Evolutionary conservation across 2,113 vertebrate species (phyloP).

Genomic region (Hypanus sabinus): DNA sequence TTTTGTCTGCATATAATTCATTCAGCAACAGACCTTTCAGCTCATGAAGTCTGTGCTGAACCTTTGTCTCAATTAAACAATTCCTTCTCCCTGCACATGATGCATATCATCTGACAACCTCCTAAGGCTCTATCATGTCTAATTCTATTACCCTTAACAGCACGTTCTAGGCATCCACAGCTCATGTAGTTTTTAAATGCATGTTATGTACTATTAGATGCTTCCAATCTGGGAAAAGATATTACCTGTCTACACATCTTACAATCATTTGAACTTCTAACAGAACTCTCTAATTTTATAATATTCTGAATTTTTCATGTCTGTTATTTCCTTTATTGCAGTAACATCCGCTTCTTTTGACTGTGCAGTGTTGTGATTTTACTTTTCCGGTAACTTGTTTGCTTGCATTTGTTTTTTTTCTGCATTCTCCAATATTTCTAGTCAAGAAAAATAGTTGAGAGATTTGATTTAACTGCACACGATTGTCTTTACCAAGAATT

Average conservation of each 20-base stretch:
- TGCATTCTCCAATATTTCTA: not conserved
- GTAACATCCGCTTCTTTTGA: not conserved
- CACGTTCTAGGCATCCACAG: too few species aligned
- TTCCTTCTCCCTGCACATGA: too few species aligned
- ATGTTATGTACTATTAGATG: not conserved
- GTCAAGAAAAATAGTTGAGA: not conserved
- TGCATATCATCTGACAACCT: too few species aligned
- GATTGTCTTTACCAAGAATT: not conserved
- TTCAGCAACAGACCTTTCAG: not conserved
- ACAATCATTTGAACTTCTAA: not conserved
- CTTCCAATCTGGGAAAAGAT: too few species aligned
- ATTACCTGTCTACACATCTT: too few species aligned
- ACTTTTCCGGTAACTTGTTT: not conserved
- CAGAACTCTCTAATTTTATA: not conserved
- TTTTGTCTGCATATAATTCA: not conserved
- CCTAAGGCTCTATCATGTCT: too few species aligned
- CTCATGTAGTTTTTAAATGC: not conserved
- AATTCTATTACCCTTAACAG: too few species aligned
- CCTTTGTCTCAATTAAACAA: too few species aligned
- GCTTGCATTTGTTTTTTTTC: not conserved
- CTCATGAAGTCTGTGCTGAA: not conserved
- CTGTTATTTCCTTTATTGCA: not conserved
- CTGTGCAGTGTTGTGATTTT: not conserved
- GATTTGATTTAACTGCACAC: not conserved
- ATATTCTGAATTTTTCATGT: not conserved